Base-by-base conservation (phyloP, 2,888 invertebrate genomes). In the Keiferia lycopersicella region DNA sequence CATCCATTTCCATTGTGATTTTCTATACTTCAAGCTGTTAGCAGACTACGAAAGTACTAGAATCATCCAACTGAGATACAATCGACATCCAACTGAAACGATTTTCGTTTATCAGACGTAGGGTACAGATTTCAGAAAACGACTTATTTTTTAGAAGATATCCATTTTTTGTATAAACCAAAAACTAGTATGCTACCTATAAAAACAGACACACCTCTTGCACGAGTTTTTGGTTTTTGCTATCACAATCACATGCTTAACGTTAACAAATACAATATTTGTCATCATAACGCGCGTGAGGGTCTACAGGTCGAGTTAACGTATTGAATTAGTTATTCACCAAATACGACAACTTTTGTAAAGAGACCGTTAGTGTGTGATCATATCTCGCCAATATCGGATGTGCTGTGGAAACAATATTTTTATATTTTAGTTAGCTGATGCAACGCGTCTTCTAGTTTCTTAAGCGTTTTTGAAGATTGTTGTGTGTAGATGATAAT, bases 271-370 rank as follows among this genome's bases (percentile, higher is more conserved):
- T 45, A 45, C 3, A 45, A n/a, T 16, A 45, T 45, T 45, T 45
- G 45, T n/a, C 45, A 45, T 45, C 45, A 45, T 45, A n/a, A 7
- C 16, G n/a, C 6, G n/a, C 7, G 16, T 16, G 45, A 45, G 45
- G 45, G 1, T 45, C 1, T 45, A 34, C 10, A 4, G 34, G 45
- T 45, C 45, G 45, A 4, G 41, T 41, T 14, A 14, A 45, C 16
- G 45, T 45, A 16, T 41, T 45, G 45, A 45, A 45, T 45, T 45
- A 45, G n/a, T 45, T 16, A 45, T 45, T 45, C 16, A 45, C 45
- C n/a, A 45, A 45, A 45, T 41, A 41, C 41, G n/a, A 41, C 41
- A 41, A 1, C 41, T 41, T 41, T 14, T 7, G 41, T 41, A 2
- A 41, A 26, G 16, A 56, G 14, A 14, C n/a, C 11, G 26, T 34